Percentiles rank a stretch among this genome's conserved stretches.
phyloP scores from a whole-genome alignment of 1,140 invertebrate species.

The Drosophila kohkoa region DNA sequence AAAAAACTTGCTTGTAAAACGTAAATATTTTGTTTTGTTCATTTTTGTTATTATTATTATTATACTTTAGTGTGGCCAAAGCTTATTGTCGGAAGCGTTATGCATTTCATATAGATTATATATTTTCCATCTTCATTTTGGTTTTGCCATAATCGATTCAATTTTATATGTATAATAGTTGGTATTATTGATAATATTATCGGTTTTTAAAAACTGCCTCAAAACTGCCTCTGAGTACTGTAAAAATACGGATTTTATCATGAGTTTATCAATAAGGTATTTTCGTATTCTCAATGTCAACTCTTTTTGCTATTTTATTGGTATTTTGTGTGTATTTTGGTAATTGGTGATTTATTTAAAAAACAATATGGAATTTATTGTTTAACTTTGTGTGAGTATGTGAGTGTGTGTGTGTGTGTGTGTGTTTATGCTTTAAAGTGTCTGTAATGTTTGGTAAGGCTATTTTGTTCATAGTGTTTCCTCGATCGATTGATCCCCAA shows the following conservation, averaged over 20 bases:
- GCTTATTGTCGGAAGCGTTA: slow-evolving; percentile 82
- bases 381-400: neutral
- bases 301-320: slow-evolving; percentile 9
- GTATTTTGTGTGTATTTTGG: neutral
- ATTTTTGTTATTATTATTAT: slow-evolving; percentile 38
- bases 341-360: neutral
- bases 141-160: slow-evolving; percentile 28
- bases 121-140: slow-evolving; percentile 18
- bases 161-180: slow-evolving; percentile 38
- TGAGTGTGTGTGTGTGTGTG: too few relatives aligned
- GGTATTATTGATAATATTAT: slow-evolving; percentile 18
- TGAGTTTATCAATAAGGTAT: slow-evolving; percentile 1
- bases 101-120: slow-evolving; percentile 65
- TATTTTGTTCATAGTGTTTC: slow-evolving; percentile 43
- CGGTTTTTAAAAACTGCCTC: slow-evolving; percentile 28
- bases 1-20: slow-evolving; percentile 62
- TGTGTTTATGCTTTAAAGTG: slow-evolving; percentile 12
- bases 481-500: neutral
- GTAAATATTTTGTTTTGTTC: slow-evolving; percentile 36
- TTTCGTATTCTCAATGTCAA: slow-evolving; percentile 1
- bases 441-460: slow-evolving; percentile 41
- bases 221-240: slow-evolving; percentile 38
- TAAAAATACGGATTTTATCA: slow-evolving; percentile 33
- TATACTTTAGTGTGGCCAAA: slow-evolving; percentile 74
- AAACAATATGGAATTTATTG: slow-evolving; percentile 22